A percentile compares a stretch with the other conserved stretches of the same genome.
Conservation (phyloP, 2,797 vertebrate genomes). For the Parambassis ranga region DNA sequence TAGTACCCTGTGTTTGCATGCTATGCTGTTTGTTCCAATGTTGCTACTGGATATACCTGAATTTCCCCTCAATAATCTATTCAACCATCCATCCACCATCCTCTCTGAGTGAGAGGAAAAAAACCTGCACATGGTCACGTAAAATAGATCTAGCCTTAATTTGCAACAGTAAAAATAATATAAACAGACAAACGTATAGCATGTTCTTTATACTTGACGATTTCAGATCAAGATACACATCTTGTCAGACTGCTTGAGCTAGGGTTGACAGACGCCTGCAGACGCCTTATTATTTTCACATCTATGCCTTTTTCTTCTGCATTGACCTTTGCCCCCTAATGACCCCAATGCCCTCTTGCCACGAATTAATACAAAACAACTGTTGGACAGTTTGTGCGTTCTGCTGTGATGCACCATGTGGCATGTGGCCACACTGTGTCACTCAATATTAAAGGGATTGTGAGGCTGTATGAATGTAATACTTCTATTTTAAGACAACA, state of each 20-base stretch:
- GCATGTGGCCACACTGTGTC: conserved; percentile 58
- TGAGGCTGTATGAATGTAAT: conserved; percentile 65
- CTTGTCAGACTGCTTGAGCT: too few relatives aligned
- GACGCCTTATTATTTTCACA: conserved; percentile 46
- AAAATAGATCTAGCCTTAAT: too few relatives aligned
- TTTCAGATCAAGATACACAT: not conserved
- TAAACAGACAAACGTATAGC: too few relatives aligned
- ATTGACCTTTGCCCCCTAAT: conserved; percentile 36
- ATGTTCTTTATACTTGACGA: not conserved
- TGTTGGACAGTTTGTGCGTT: conserved; percentile 66
- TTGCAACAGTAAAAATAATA: too few relatives aligned
- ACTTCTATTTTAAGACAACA: conserved; percentile 79
- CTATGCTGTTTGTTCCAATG: too few relatives aligned
- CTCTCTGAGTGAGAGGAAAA: too few relatives aligned
- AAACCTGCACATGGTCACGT: too few relatives aligned
- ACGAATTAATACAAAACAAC: conserved; percentile 60
- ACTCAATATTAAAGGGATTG: conserved; percentile 71
- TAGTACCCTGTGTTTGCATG: too few relatives aligned
- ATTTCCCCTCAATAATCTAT: too few relatives aligned
- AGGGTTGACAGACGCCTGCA: conserved; percentile 30
- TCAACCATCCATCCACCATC: too few relatives aligned
- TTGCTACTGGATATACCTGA: too few relatives aligned
- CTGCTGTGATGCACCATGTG: conserved; percentile 65
- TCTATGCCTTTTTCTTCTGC: conserved; percentile 27
- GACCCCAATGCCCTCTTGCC: conserved; percentile 7